These are phyloP conservation scores for Branchipolynoe longqiensis DNA, from an alignment of 2,888 invertebrate species.

Conservation along the genomic window DNA sequence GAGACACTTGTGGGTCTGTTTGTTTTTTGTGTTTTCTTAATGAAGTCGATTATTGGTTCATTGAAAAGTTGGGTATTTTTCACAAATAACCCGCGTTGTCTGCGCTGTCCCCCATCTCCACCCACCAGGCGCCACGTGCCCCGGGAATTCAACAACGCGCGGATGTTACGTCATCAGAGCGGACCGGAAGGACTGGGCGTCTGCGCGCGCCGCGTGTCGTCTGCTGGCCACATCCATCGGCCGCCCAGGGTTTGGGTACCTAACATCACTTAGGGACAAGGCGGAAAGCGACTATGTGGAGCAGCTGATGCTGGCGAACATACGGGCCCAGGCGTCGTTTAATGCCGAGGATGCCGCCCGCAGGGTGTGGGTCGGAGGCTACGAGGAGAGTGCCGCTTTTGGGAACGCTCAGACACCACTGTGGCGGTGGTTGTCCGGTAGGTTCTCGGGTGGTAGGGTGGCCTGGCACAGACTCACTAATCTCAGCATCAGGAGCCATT, in stretches of 20 bases:
- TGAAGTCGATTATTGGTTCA: too few relatives aligned
- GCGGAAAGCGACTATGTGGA: background rate
- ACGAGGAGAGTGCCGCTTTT: background rate
- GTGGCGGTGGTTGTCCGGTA: conserved; percentile 29
- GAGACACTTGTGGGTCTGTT: too few relatives aligned
- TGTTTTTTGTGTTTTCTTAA: too few relatives aligned
- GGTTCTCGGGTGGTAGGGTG: too few relatives aligned
- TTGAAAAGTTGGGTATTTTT: too few relatives aligned
- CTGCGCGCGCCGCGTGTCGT: background rate
- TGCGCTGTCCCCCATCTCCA: too few relatives aligned
- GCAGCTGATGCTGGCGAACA: background rate
- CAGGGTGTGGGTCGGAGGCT: conserved; percentile 30
- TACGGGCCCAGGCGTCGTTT: background rate
- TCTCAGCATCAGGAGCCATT: too few relatives aligned
- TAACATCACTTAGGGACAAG: conserved; percentile 9
- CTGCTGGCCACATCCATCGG: background rate
- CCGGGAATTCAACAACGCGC: background rate
- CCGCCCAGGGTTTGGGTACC: conserved; percentile 6
- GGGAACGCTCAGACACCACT: background rate
- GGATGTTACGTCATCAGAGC: conserved; percentile 15
- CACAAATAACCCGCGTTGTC: too few relatives aligned
- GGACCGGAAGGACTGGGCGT: background rate
- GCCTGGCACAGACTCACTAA: too few relatives aligned
- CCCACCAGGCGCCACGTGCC: conserved; percentile 8
- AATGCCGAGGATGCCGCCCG: background rate